These are phyloP conservation scores for Apodemus agrarius DNA, from an alignment of 2,797 vertebrate species.

Conservation along the genomic window DNA sequence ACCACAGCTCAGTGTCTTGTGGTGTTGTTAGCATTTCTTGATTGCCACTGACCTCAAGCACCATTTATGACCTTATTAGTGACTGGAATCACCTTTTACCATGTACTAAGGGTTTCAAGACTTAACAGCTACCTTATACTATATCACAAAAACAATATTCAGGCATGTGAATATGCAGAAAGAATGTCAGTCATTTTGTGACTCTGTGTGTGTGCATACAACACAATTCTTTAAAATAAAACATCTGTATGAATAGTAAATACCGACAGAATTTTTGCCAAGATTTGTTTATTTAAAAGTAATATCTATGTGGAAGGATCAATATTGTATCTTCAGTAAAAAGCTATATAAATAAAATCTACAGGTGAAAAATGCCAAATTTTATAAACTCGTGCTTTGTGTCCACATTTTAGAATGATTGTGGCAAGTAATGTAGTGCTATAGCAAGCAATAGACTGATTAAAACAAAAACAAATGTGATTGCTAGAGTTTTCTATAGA, in stretches of 20 bases:
- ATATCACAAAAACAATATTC: background rate
- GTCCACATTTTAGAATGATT: background rate
- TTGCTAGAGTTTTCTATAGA: background rate
- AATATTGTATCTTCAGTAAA: background rate
- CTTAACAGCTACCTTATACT: background rate
- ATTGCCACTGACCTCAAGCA: background rate
- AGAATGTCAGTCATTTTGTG: background rate
- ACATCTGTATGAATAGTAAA: background rate
- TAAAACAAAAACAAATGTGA: background rate
- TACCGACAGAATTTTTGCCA: background rate
- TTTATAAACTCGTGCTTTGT: background rate
- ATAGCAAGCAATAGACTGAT: background rate
- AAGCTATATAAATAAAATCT: constrained; percentile 1
- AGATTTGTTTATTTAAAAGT: constrained; percentile 18
- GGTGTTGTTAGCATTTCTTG: background rate
- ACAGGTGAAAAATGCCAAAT: background rate
- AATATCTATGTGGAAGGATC: background rate
- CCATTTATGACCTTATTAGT: background rate
- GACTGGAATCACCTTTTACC: background rate
- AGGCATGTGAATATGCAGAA: background rate
- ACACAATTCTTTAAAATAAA: background rate
- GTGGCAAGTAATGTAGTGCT: background rate
- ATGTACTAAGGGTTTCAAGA: background rate
- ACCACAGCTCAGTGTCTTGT: background rate
- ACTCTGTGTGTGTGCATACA: background rate